Conservation (phyloP, 2,113 vertebrate species). For the Saguinus midas region DNA sequence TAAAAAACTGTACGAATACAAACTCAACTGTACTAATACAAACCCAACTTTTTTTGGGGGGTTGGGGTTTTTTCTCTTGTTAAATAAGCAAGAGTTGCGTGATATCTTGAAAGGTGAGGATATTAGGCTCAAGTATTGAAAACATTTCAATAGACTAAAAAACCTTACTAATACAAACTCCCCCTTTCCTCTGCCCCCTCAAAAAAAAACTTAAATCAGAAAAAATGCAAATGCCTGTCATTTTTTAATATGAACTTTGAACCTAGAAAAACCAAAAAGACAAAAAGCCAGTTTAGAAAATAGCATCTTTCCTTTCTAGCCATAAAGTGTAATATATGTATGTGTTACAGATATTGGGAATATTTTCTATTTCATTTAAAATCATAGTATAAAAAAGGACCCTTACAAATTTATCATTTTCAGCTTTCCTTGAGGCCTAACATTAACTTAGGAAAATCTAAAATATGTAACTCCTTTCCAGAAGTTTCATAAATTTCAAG, state of each 20-base stretch:
- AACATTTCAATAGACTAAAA: background rate
- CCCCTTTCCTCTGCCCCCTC: background rate
- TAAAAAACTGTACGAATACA: no score
- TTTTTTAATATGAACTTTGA: background rate
- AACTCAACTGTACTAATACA: no score
- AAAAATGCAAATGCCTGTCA: background rate
- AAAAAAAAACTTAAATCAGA: background rate
- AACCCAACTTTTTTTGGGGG: no score
- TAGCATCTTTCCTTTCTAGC: background rate
- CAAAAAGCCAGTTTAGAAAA: background rate
- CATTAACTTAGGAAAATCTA: constrained; percentile 12
- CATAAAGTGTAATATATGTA: background rate
- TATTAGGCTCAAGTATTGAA: background rate
- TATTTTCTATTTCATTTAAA: background rate
- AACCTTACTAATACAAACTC: background rate
- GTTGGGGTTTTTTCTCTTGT: background rate
- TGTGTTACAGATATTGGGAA: background rate
- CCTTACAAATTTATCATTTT: background rate
- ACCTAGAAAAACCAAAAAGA: background rate
- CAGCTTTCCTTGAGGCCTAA: background rate
- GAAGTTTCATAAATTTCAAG: background rate
- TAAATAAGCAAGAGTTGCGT: constrained; percentile 33
- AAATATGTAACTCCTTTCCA: background rate
- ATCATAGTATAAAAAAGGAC: background rate
- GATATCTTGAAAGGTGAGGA: constrained; percentile 16